phyloP scores from a whole-genome alignment of 2,113 vertebrate genomes.

The Archilochus colubris region DNA sequence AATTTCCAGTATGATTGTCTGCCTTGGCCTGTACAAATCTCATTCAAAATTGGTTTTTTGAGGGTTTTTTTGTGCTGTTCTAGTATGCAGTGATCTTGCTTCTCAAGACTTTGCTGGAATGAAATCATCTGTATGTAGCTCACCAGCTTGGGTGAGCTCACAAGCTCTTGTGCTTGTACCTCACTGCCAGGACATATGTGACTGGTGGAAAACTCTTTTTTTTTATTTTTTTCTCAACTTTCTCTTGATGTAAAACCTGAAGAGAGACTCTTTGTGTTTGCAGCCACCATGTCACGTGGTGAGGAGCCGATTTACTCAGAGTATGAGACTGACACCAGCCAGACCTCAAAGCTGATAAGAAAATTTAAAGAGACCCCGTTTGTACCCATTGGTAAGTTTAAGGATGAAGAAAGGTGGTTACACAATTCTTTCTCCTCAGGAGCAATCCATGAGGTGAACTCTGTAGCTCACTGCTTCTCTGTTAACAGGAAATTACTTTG shows the following conservation, averaged over 20 bases:
- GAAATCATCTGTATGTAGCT: neutral
- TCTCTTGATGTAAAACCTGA: neutral
- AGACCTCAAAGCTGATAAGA: constrained; percentile 26
- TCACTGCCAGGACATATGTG: accelerated
- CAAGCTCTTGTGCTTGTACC: neutral
- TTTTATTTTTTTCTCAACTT: neutral
- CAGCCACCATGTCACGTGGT: constrained; percentile 42
- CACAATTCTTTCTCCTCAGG: accelerated
- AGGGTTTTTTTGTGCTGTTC: neutral
- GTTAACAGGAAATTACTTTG: neutral
- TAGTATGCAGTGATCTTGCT: neutral
- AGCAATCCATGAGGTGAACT: neutral
- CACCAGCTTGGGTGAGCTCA: neutral
- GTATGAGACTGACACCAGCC: constrained; percentile 45
- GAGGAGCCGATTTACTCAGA: neutral
- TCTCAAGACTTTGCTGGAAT: neutral
- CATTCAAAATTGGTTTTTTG: neutral
- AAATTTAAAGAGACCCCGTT: constrained; percentile 52
- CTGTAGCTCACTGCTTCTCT: neutral
- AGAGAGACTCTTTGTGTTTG: neutral
- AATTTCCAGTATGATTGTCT: neutral
- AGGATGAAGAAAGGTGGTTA: neutral
- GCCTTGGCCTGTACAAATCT: neutral
- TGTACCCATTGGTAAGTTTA: constrained; percentile 48
- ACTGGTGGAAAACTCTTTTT: accelerated